A percentile compares a stretch with the other conserved stretches of the same genome.
phyloP scores from a whole-genome alignment of 2,888 invertebrate genomes.

The Ctenicera cuprea region DNA sequence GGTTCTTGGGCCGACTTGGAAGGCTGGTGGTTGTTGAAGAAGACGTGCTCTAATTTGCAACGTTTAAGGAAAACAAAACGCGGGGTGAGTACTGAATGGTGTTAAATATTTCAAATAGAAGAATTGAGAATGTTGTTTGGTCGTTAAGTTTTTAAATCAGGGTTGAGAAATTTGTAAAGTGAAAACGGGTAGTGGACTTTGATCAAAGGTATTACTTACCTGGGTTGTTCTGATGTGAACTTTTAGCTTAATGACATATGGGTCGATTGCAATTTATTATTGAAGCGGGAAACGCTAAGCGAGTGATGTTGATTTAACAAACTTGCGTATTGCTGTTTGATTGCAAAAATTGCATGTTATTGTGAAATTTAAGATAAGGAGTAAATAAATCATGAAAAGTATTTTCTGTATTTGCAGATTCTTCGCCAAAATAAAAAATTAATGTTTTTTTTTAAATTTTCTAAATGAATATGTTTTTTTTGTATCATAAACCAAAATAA shows the following conservation, averaged over 20 bases:
- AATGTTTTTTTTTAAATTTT: too few species aligned
- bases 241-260: constrained; percentile 8
- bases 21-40: neutral
- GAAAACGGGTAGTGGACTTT: neutral
- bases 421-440: too few species aligned
- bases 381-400: too few species aligned
- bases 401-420: too few species aligned
- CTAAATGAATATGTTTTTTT: too few species aligned
- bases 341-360: too few species aligned
- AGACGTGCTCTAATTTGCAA: too few species aligned
- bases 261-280: neutral
- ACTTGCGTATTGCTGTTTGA: too few species aligned
- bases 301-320: too few species aligned
- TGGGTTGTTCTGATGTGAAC: constrained; percentile 32
- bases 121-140: neutral
- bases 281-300: neutral
- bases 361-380: too few species aligned
- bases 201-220: too few species aligned
- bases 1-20: neutral
- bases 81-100: constrained; percentile 2
- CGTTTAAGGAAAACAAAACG: neutral
- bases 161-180: neutral
- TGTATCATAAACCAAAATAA: too few species aligned
- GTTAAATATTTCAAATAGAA: neutral
- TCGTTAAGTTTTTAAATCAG: neutral